Conservation (phyloP, 2,113 vertebrate genomes). For the Sterna hirundo region DNA sequence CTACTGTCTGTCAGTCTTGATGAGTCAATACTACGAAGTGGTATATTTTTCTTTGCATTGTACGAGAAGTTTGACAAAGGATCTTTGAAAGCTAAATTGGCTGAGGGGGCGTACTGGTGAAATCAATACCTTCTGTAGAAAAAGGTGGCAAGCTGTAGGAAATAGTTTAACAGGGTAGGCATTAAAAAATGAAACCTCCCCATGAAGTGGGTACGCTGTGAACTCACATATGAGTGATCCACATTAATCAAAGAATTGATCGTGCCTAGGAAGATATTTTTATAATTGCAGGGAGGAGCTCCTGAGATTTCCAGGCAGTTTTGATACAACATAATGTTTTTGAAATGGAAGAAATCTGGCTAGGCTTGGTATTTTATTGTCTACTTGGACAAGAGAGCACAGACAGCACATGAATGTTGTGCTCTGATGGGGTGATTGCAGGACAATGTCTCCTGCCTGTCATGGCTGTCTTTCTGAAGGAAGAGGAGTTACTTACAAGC, state of each 20-base stretch:
- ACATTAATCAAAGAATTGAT: neutral
- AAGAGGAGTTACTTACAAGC: neutral
- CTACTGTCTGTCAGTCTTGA: neutral
- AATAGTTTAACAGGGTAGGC: neutral
- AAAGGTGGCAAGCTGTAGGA: neutral
- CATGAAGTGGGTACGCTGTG: neutral
- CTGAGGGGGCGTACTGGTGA: neutral
- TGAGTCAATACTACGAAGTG: neutral
- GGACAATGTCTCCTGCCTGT: neutral
- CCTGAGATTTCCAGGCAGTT: neutral
- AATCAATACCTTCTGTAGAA: neutral
- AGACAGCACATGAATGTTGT: neutral
- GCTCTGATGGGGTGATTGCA: neutral
- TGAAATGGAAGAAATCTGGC: neutral
- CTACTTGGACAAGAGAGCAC: neutral
- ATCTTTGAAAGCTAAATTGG: constrained; percentile 9
- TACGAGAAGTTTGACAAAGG: neutral
- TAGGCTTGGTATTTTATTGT: neutral
- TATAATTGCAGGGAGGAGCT: neutral
- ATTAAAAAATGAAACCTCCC: neutral
- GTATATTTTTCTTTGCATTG: constrained; percentile 18
- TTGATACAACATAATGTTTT: neutral
- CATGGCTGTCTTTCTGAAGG: neutral
- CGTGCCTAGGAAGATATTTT: neutral
- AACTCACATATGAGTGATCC: neutral